phyloP scores from a whole-genome alignment of 2,113 vertebrate genomes.

The Symphodus melops region DNA sequence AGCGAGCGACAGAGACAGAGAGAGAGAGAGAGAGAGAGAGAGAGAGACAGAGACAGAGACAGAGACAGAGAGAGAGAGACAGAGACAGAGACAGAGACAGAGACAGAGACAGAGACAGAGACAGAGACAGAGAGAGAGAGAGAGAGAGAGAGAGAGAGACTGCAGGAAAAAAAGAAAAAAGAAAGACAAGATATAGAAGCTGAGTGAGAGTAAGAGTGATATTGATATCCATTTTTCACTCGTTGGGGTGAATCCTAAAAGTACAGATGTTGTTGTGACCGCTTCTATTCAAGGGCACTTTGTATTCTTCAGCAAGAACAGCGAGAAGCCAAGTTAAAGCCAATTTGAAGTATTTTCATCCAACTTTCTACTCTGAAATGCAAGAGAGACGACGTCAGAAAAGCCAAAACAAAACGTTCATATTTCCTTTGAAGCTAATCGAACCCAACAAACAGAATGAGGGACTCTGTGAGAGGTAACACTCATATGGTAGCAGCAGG shows the following conservation, averaged over 20 bases:
- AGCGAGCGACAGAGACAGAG: no score
- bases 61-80: no score
- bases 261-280: background rate
- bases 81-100: no score
- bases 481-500: constrained; percentile 30
- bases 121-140: no score
- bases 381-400: constrained; percentile 70
- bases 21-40: no score
- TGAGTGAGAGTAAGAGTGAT: no score
- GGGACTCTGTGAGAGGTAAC: constrained; percentile 45
- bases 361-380: constrained; percentile 47
- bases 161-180: no score
- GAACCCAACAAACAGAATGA: constrained; percentile 59
- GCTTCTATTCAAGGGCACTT: no score
- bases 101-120: no score
- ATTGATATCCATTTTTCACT: background rate
- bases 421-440: constrained; percentile 62
- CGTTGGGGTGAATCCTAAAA: constrained; percentile 10
- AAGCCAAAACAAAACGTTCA: constrained; percentile 24
- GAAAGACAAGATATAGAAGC: no score
- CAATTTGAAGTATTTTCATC: constrained; percentile 66
- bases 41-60: no score
- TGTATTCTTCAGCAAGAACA: constrained; percentile 28
- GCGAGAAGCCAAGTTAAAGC: constrained; percentile 34
- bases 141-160: no score